A percentile compares a stretch with the other conserved stretches of the same genome.
Evolutionary conservation across 2,797 vertebrate species (phyloP).

Genomic region (Moxostoma hubbsi): DNA sequence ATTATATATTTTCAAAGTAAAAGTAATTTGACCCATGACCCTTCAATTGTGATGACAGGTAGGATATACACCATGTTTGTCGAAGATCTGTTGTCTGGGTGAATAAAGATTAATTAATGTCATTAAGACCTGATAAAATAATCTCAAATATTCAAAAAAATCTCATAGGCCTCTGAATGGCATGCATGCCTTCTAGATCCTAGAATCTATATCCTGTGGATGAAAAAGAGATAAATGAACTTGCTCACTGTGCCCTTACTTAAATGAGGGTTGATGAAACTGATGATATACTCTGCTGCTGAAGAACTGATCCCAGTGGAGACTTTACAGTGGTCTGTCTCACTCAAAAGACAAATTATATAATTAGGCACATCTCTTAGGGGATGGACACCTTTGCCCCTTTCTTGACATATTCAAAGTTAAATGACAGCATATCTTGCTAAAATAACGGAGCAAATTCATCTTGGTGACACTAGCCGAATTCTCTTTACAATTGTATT

Average conservation of each 20-base stretch:
- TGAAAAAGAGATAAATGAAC: constrained; percentile 49
- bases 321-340: constrained; percentile 74
- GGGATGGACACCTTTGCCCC: constrained; percentile 79
- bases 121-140: constrained; percentile 1
- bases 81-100: not conserved
- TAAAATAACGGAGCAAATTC: constrained; percentile 75
- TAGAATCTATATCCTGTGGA: constrained; percentile 28
- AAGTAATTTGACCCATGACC: too few species aligned
- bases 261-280: constrained; percentile 62
- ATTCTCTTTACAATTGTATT: constrained; percentile 50
- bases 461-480: constrained; percentile 72
- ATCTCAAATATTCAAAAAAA: not conserved
- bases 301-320: constrained; percentile 78
- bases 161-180: not conserved
- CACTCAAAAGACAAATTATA: constrained; percentile 83
- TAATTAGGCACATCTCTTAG: constrained; percentile 79
- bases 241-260: constrained; percentile 35
- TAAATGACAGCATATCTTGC: constrained; percentile 79
- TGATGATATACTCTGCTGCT: constrained; percentile 75
- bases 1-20: too few species aligned
- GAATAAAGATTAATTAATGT: not conserved
- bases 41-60: too few species aligned
- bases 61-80: not conserved
- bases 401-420: constrained; percentile 75
- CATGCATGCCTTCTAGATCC: constrained; percentile 7